These are phyloP conservation scores for Desoria tigrina DNA, from an alignment of 2,888 invertebrate species.

Conservation along the genomic window DNA sequence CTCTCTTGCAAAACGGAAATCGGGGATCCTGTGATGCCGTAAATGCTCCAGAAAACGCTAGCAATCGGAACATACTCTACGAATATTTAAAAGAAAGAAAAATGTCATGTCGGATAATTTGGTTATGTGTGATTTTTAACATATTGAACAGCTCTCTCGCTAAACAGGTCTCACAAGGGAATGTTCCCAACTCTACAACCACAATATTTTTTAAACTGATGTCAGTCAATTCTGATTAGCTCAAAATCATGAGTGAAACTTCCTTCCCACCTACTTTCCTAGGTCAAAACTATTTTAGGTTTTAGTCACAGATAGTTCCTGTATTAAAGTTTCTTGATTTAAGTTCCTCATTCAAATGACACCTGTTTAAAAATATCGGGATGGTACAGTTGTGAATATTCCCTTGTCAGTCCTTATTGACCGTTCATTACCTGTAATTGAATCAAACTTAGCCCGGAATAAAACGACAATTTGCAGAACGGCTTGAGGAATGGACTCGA, in stretches of 20 bases:
- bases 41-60: constrained; percentile 11
- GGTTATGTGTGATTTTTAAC: neutral
- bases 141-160: too few species aligned
- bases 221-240: too few species aligned
- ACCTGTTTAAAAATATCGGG: too few species aligned
- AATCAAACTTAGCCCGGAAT: neutral
- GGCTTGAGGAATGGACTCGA: constrained; percentile 28
- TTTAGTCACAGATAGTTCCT: too few species aligned
- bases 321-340: too few species aligned
- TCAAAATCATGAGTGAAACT: too few species aligned
- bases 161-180: too few species aligned
- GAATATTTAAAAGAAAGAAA: neutral
- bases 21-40: constrained; percentile 22
- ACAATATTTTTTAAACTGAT: neutral
- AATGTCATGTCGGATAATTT: too few species aligned
- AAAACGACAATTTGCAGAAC: constrained; percentile 21
- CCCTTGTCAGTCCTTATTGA: neutral
- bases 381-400: too few species aligned
- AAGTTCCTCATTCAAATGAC: too few species aligned
- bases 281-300: neutral
- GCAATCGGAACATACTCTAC: constrained; percentile 16
- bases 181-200: too few species aligned
- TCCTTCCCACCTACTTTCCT: too few species aligned
- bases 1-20: constrained; percentile 13
- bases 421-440: neutral